Percentiles rank a stretch among this genome's conserved stretches.
phyloP scores from a whole-genome alignment of 2,888 invertebrate genomes.

The Sinohyriopsis cumingii region DNA sequence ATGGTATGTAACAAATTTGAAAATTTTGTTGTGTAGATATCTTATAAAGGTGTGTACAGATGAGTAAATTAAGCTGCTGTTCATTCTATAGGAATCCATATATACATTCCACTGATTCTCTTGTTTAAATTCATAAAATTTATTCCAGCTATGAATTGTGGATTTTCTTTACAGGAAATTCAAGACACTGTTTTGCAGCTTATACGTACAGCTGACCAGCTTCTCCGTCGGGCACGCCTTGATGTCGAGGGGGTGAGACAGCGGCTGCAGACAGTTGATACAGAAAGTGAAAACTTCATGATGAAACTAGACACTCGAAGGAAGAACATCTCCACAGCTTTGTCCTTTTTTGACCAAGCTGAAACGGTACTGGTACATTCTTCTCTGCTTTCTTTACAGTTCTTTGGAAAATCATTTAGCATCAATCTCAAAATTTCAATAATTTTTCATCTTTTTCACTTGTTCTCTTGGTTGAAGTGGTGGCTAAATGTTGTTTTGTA shows the following conservation, averaged over 20 bases:
- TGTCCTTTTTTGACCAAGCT: conserved; percentile 82
- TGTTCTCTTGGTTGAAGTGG: not conserved
- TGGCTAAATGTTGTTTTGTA: too few species aligned
- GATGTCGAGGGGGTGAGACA: conserved; percentile 71
- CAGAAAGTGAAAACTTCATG: conserved; percentile 77
- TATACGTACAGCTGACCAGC: conserved; percentile 84
- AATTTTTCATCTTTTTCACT: not conserved
- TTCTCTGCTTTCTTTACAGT: conserved; percentile 55
- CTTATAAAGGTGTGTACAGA: too few species aligned
- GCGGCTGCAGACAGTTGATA: conserved; percentile 67
- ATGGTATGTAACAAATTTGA: too few species aligned
- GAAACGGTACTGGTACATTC: conserved; percentile 75
- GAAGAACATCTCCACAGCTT: conserved; percentile 79
- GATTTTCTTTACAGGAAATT: conserved; percentile 74
- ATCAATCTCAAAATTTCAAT: not conserved
- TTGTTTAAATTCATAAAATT: not conserved
- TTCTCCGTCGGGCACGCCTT: conserved; percentile 81
- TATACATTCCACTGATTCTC: not conserved
- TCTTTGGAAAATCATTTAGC: not conserved
- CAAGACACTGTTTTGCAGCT: conserved; percentile 85
- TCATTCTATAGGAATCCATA: not conserved
- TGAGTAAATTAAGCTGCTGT: too few species aligned
- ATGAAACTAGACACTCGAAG: conserved; percentile 82
- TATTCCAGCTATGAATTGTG: not conserved
- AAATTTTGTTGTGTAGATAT: too few species aligned